phyloP scores from a whole-genome alignment of 2,797 vertebrate species.

The Phataginus tetradactyla region DNA sequence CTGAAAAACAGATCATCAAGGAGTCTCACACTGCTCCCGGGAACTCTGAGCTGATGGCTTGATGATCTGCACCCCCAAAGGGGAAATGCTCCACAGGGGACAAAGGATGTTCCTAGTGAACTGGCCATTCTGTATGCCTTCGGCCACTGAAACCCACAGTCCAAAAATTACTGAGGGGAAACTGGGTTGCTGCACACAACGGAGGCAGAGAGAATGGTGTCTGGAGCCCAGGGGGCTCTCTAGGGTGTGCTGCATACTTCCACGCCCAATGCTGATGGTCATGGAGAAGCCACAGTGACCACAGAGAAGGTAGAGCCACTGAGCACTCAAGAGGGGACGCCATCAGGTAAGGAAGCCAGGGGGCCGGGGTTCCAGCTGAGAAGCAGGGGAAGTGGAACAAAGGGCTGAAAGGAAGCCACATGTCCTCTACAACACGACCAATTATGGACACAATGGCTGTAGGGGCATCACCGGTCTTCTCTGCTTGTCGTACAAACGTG shows the following conservation, averaged over 20 bases:
- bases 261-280: fast-evolving
- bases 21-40: background rate
- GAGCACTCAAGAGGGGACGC: background rate
- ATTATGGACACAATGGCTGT: fast-evolving
- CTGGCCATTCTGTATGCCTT: background rate
- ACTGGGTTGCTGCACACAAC: fast-evolving
- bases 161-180: no score
- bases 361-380: background rate
- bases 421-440: fast-evolving
- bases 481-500: fast-evolving
- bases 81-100: background rate
- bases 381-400: background rate
- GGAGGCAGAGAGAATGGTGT: background rate
- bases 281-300: background rate
- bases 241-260: background rate
- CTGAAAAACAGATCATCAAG: slow-evolving; percentile 82
- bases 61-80: background rate
- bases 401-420: fast-evolving
- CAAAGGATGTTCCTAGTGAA: fast-evolving
- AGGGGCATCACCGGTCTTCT: fast-evolving
- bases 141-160: background rate
- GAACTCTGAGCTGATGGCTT: background rate
- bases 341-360: background rate
- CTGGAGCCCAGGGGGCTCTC: background rate
- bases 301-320: fast-evolving